Percentiles rank a stretch among this genome's conserved stretches.
phyloP scores from a whole-genome alignment of 2,113 vertebrate species.

The Cyanistes caeruleus region DNA sequence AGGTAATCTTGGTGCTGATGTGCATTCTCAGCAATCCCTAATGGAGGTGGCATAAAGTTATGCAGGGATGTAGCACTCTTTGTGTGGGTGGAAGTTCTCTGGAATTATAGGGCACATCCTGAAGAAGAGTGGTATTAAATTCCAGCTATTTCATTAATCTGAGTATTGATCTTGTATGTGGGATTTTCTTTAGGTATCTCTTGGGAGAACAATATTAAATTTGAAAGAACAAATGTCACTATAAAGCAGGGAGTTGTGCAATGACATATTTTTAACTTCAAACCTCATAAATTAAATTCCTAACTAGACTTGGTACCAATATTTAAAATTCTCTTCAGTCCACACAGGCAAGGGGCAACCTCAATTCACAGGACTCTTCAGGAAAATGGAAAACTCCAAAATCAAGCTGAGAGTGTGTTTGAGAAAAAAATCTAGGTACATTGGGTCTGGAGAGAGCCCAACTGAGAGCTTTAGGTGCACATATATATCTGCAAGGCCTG shows the following conservation, averaged over 20 bases:
- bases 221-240: neutral
- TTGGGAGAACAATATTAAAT: neutral
- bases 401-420: neutral
- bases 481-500: neutral
- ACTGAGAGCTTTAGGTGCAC: neutral
- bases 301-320: neutral
- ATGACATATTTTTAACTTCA: neutral
- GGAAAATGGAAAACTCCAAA: neutral
- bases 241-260: neutral
- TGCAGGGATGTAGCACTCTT: neutral
- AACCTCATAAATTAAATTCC: neutral
- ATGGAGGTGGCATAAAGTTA: neutral
- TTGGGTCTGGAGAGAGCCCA: neutral
- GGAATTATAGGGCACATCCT: neutral
- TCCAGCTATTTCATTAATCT: neutral
- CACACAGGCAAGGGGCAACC: neutral
- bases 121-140: neutral
- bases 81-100: neutral
- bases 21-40: neutral
- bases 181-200: neutral
- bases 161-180: neutral
- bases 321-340: neutral
- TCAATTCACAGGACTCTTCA: neutral
- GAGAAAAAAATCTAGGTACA: neutral
- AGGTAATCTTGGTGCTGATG: neutral